Evolutionary conservation across 1,140 invertebrate genomes (phyloP), one percentile per base, ranked within the genome.

Genomic region (Thrips palmi): DNA sequence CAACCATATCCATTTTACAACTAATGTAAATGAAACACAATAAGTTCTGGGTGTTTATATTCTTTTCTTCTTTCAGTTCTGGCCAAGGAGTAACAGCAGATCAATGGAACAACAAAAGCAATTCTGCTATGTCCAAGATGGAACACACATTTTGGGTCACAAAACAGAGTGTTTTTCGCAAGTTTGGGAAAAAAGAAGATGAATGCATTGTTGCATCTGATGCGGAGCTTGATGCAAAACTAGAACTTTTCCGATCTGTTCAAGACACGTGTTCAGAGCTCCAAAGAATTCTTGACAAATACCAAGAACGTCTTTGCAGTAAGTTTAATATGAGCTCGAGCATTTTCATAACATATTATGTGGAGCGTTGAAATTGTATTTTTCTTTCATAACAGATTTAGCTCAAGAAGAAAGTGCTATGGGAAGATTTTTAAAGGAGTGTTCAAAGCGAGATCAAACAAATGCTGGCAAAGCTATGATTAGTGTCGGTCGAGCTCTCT

Each of bases 61-160:
- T n/a, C n/a, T n/a, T n/a, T n/a, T n/a, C n/a, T n/a, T n/a, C n/a
- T n/a, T n/a, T n/a, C n/a, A n/a, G n/a, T n/a, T n/a, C n/a, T n/a
- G n/a, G n/a, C n/a, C n/a, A n/a, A n/a, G n/a, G n/a, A n/a, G n/a
- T n/a, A n/a, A n/a, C n/a, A n/a, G n/a, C n/a, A n/a, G n/a, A n/a
- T n/a, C n/a, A n/a, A n/a, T n/a, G n/a, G n/a, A n/a, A n/a, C n/a
- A 31, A 31, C 29, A 8, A 15, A 34, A 6, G 33, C 17, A 6
- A 55, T 30, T 71, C 70, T 22, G 61, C 73, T 0, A 58, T 82
- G 1, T 65, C 68, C 17, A 82, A 83, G 55, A 81, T 94, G 72
- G 87, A 96, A 55, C 85, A 93, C 56, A 87, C 94, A 44, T 97
- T 88, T 60, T 99, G 92, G 92, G 81, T 96, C 21, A 96, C 93